Evolutionary conservation across 2,888 invertebrate species (phyloP), one percentile per base, ranked within the genome.

Genomic region (Drosophila peninsularis): DNA sequence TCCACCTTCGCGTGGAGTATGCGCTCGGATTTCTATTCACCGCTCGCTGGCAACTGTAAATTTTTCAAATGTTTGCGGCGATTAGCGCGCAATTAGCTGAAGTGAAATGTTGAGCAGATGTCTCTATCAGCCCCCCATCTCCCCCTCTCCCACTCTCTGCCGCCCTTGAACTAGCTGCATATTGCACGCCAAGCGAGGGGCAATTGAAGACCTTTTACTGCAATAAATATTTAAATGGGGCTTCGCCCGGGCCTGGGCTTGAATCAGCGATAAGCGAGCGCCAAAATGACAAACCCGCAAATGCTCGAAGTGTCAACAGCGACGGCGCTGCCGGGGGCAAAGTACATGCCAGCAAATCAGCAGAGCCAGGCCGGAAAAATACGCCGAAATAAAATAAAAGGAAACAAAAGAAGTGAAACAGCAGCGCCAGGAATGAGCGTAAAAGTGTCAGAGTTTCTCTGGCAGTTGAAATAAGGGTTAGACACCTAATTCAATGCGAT

Each of bases 401-500:
- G 24, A 41, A 42, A n/a, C 36, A 6, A 37, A n/a, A 10, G 36
- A 13, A 30, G 6, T n/a, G 41, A 2, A 56, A 55, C 41, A 70
- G 47, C 49, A 45, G 45, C 34, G 49, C 65, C 66, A 71, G 66
- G 66, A 74, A 69, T 57, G 66, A 77, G 79, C 80, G 77, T 80
- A 71, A 80, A 80, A 79, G 69, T 79, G 80, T 71, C 75, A 80
- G 80, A 80, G 75, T 80, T 79, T 56, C 67, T 58, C 42, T 69
- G 77, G 68, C 80, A 80, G 74, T 77, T 79, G 79, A 77, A 79
- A 79, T 77, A 79, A 79, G 79, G 79, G 79, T 79, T 79, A 79
- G 80, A 79, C 79, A 79, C 79, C 79, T 80, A 79, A 79, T 79
- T 79, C 80, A 75, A 77, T 75, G 79, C 71, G 80, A 80, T 79